Evolutionary conservation across 2,797 vertebrate species (phyloP).

Genomic region (Acanthopagrus latus): DNA sequence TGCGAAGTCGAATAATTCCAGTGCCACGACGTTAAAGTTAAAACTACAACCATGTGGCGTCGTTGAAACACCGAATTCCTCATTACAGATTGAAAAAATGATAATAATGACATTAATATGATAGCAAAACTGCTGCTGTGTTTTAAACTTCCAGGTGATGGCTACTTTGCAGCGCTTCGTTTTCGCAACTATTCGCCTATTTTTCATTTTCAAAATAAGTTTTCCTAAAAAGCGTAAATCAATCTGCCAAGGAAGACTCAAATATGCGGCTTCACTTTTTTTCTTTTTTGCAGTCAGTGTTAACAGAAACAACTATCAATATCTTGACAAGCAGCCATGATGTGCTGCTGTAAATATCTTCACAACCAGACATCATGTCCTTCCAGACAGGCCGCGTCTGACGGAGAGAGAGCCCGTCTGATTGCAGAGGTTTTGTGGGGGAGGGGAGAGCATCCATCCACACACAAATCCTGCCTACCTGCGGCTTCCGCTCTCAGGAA

Average conservation of each 20-base stretch:
- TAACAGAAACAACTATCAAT: slow-evolving; percentile 43
- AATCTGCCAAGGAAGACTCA: not conserved
- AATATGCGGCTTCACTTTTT: slow-evolving; percentile 17
- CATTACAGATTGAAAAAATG: not conserved
- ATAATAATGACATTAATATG: too few relatives aligned
- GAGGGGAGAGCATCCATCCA: slow-evolving; percentile 65
- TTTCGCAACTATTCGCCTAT: not conserved
- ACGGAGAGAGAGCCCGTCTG: slow-evolving; percentile 49
- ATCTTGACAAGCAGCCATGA: slow-evolving; percentile 59
- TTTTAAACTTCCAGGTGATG: not conserved
- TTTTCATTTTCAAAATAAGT: not conserved
- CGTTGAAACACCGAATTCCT: not conserved
- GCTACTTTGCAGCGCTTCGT: not conserved
- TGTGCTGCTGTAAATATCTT: slow-evolving; percentile 71
- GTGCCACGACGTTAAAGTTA: not conserved
- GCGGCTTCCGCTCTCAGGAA: slow-evolving; percentile 66
- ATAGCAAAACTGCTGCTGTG: not conserved
- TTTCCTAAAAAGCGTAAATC: not conserved
- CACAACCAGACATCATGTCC: slow-evolving; percentile 73
- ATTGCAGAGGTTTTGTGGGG: slow-evolving; percentile 61
- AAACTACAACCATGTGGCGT: not conserved
- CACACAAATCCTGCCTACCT: slow-evolving; percentile 70
- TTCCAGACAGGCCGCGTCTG: slow-evolving; percentile 68
- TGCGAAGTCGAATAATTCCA: not conserved
- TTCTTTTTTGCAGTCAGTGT: slow-evolving; percentile 7